Evolutionary conservation across 30 jellyfish, hydroid and myxozoan species (phyloP).

Genomic region (Rhopilema esculentum): DNA sequence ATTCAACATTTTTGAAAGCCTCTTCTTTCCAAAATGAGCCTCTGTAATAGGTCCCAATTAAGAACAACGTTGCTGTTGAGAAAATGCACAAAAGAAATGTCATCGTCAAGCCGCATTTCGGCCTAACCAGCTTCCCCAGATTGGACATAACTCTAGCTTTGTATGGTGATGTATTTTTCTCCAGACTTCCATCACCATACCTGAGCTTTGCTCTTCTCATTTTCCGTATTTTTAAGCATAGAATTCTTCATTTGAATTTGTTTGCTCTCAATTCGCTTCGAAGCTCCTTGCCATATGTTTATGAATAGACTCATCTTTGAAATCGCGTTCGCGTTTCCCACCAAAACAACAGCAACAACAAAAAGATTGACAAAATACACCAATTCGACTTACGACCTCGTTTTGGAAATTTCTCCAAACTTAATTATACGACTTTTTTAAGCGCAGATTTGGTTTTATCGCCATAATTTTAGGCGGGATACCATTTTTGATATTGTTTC

Average conservation of each 20-base stretch:
- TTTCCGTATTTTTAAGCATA: background rate
- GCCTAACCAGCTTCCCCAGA: slow-evolving; percentile 26
- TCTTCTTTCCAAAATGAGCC: background rate
- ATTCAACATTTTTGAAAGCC: background rate
- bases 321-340: background rate
- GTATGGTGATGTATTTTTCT: background rate
- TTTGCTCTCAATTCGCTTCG: background rate
- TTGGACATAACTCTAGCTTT: slow-evolving; percentile 13
- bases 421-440: too few species aligned
- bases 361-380: background rate
- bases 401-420: too few species aligned
- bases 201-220: slow-evolving; percentile 34
- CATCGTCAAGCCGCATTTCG: slow-evolving; percentile 13
- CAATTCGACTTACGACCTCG: too few species aligned
- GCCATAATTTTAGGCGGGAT: too few species aligned
- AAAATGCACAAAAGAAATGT: slow-evolving; percentile 5
- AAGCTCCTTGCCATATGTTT: too few species aligned
- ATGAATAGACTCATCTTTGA: background rate
- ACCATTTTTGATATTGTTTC: too few species aligned
- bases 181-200: slow-evolving; percentile 1
- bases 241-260: background rate
- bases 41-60: background rate
- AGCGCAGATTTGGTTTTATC: too few species aligned
- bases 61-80: background rate
- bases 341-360: background rate